A percentile compares a stretch with the other conserved stretches of the same genome.
Evolutionary conservation across 2,888 invertebrate genomes (phyloP).

Genomic region (Drosophila algonquin): DNA sequence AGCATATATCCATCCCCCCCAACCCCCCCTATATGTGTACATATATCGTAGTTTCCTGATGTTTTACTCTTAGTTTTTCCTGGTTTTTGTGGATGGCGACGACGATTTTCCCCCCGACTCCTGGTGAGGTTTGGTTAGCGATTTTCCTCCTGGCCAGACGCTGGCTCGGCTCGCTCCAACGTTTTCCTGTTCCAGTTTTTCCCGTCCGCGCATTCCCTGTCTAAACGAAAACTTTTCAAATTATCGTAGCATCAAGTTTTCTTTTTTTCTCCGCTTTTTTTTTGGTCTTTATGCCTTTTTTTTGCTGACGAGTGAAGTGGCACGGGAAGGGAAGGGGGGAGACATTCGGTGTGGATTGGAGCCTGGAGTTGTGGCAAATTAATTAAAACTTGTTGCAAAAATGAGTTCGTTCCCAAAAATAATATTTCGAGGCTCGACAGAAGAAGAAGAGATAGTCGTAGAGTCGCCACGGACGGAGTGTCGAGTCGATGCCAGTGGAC

Average conservation of each 20-base stretch:
- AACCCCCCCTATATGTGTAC: conserved; percentile 46
- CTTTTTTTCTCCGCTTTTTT: conserved; percentile 38
- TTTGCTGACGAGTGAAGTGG: conserved; percentile 50
- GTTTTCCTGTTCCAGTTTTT: conserved; percentile 28
- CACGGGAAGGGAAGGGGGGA: conserved; percentile 33
- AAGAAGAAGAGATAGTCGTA: neutral
- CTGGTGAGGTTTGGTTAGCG: conserved; percentile 36
- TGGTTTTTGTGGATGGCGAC: neutral
- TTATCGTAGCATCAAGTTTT: conserved; percentile 76
- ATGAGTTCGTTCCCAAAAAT: conserved; percentile 24
- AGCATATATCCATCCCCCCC: conserved; percentile 49
- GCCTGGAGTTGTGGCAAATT: conserved; percentile 70
- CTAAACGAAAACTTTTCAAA: conserved; percentile 79
- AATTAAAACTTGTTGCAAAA: conserved; percentile 75
- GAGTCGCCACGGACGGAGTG: conserved; percentile 3
- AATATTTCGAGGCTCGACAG: conserved; percentile 33
- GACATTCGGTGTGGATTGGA: conserved; percentile 24
- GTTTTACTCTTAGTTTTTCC: conserved; percentile 37
- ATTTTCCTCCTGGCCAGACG: conserved; percentile 20
- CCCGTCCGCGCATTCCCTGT: conserved; percentile 52
- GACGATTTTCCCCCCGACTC: too few relatives aligned
- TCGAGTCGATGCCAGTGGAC: conserved; percentile 7
- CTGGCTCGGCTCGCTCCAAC: conserved; percentile 14
- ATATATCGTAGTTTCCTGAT: conserved; percentile 51
- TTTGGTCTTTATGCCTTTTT: conserved; percentile 6